phyloP scores from a whole-genome alignment of 2,797 vertebrate genomes.

The Delichon dasypus region DNA sequence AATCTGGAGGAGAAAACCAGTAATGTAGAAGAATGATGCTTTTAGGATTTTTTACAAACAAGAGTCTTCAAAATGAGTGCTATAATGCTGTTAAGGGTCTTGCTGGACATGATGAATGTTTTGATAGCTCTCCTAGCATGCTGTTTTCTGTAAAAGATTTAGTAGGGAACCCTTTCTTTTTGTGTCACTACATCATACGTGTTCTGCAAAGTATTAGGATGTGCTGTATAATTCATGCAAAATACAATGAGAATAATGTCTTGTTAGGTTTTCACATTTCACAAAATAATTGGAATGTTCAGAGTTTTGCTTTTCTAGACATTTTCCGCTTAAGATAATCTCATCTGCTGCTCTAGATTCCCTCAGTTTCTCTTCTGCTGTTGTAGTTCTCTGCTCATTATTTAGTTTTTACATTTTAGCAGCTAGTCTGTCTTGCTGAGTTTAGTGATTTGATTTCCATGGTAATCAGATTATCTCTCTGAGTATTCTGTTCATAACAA shows the following conservation, averaged over 20 bases:
- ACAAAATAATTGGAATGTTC: neutral
- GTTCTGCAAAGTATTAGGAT: neutral
- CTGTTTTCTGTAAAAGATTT: neutral
- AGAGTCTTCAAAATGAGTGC: neutral
- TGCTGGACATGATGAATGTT: neutral
- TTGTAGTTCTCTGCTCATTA: neutral
- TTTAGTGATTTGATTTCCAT: neutral
- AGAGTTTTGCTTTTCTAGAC: neutral
- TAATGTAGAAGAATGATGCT: neutral
- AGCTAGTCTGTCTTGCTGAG: neutral
- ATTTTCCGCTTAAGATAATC: neutral
- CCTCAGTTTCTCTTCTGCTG: neutral
- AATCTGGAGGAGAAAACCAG: neutral
- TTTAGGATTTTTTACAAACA: neutral
- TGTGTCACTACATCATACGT: neutral
- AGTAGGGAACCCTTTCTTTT: neutral
- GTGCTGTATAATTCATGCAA: neutral
- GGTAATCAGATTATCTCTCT: neutral
- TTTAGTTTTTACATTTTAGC: neutral
- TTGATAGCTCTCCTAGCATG: fast-evolving
- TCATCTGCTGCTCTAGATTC: neutral
- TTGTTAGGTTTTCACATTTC: neutral
- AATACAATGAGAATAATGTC: neutral
- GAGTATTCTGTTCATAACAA: neutral
- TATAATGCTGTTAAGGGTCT: neutral